These are phyloP conservation scores for Eleutherodactylus coqui DNA, from an alignment of 2,797 vertebrate genomes.

Conservation along the genomic window DNA sequence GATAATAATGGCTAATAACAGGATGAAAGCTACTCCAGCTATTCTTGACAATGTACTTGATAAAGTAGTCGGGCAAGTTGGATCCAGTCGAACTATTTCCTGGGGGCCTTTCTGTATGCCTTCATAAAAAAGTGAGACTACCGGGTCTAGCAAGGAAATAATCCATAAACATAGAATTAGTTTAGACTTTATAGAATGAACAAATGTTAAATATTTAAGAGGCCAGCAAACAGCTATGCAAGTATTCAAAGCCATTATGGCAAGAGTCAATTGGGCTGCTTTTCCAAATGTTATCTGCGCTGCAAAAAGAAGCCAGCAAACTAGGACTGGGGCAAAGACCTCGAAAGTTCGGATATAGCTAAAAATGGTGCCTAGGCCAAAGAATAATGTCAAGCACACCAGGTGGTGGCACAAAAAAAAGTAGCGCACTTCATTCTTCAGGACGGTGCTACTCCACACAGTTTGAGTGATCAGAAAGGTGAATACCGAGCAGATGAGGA, in stretches of 20 bases:
- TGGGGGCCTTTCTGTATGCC: constrained; percentile 33
- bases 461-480: constrained; percentile 65
- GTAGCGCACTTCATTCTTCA: constrained; percentile 66
- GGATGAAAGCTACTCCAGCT: constrained; percentile 66
- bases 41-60: constrained; percentile 64
- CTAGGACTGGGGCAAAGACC: constrained; percentile 60
- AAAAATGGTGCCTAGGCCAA: constrained; percentile 66
- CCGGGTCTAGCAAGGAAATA: constrained; percentile 64
- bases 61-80: constrained; percentile 63
- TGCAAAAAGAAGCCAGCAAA: constrained; percentile 71
- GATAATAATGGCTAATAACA: constrained; percentile 65
- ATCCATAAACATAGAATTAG: constrained; percentile 63
- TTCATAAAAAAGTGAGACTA: constrained; percentile 66
- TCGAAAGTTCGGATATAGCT: constrained; percentile 63
- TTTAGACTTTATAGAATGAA: constrained; percentile 64
- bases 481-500: constrained; percentile 66
- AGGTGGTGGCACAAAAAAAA: constrained; percentile 71
- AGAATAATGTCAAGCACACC: constrained; percentile 69
- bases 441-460: constrained; percentile 63
- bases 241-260: constrained; percentile 70
- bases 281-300: constrained; percentile 69
- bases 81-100: constrained; percentile 63
- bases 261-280: constrained; percentile 71
- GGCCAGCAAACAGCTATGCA: constrained; percentile 70
- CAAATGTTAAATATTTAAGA: constrained; percentile 59